Evolutionary conservation across 2,888 invertebrate genomes (phyloP).

Genomic region (Galerucella pusilla): DNA sequence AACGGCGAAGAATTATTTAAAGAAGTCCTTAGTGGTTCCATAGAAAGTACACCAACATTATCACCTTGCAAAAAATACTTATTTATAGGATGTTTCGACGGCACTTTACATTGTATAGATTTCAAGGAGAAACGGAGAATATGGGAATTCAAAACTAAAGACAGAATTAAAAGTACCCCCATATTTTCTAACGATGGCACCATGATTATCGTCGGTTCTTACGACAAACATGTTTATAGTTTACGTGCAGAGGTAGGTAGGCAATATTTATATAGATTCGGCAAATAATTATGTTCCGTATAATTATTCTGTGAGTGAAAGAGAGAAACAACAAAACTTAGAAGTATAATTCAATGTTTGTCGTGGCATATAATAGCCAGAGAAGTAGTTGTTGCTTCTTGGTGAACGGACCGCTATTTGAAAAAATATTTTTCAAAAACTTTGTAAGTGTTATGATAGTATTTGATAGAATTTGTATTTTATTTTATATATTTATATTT

Average conservation of each 20-base stretch:
- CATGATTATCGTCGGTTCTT: constrained; percentile 75
- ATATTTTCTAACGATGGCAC: constrained; percentile 61
- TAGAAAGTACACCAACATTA: constrained; percentile 72
- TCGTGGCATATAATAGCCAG: no score
- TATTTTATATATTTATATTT: no score
- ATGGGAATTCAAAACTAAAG: constrained; percentile 73
- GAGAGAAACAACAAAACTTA: no score
- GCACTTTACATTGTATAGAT: constrained; percentile 75
- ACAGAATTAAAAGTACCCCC: constrained; percentile 75
- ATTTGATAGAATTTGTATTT: no score
- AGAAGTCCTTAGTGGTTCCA: constrained; percentile 72
- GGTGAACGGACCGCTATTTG: no score
- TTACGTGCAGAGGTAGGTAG: constrained; percentile 54
- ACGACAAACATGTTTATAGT: constrained; percentile 75
- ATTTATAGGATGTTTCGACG: constrained; percentile 83
- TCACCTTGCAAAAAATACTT: constrained; percentile 65
- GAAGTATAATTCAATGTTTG: no score
- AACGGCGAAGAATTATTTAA: constrained; percentile 68
- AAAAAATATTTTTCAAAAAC: no score
- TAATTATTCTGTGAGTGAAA: no score
- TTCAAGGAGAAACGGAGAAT: constrained; percentile 67
- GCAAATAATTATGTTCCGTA: not conserved
- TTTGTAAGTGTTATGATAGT: no score
- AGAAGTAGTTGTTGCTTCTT: no score
- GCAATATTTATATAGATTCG: not conserved